phyloP scores from a whole-genome alignment of 2,113 vertebrate genomes.

The Dipodomys ordii region DNA sequence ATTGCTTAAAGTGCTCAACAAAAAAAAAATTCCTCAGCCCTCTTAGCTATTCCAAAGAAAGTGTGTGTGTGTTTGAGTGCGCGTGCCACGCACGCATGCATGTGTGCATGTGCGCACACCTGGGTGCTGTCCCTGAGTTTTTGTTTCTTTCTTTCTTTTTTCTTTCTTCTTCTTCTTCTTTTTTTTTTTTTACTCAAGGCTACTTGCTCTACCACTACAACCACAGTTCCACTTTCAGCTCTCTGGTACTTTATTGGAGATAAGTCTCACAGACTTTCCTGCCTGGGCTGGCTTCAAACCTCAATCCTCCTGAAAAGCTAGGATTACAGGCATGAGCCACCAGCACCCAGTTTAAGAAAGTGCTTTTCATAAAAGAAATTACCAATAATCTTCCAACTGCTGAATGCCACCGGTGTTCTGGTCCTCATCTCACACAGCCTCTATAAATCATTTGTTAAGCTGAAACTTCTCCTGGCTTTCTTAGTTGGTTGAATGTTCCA shows the following conservation, averaged over 20 bases:
- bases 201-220: too few species aligned
- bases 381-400: not conserved
- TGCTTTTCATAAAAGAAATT: conserved; percentile 48
- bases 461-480: not conserved
- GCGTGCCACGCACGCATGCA: too few species aligned
- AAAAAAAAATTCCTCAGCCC: conserved; percentile 20
- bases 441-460: not conserved
- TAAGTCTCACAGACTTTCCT: too few species aligned
- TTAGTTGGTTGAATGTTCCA: not conserved
- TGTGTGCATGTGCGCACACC: too few species aligned
- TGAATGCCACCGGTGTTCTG: not conserved
- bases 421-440: not conserved
- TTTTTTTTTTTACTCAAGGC: too few species aligned
- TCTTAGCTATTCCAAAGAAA: not conserved
- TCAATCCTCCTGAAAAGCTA: too few species aligned
- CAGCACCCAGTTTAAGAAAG: not conserved
- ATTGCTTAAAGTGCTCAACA: conserved; percentile 12
- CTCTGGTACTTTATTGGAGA: too few species aligned
- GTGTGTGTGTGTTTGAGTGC: not conserved
- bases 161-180: too few species aligned
- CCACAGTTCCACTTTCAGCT: too few species aligned
- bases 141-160: too few species aligned
- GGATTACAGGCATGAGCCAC: not conserved
- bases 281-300: too few species aligned
- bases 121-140: too few species aligned